Conservation (phyloP, 2,888 invertebrate species). For the Dermolepida albohirtum region DNA sequence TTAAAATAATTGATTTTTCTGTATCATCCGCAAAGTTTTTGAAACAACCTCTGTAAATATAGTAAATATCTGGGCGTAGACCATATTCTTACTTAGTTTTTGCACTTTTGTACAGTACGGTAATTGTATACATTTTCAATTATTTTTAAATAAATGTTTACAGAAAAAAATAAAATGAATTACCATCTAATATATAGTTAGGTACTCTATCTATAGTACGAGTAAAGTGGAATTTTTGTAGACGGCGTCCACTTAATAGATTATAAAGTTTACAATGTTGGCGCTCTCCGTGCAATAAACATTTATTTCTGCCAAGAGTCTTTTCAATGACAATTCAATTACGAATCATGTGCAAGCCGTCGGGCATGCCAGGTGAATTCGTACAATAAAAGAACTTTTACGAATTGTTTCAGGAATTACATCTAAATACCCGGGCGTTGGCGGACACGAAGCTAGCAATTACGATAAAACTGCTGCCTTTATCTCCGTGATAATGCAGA, state of each 20-base stretch:
- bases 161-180: background rate
- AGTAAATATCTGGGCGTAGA: too few relatives aligned
- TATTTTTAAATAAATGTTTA: too few relatives aligned
- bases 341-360: slow-evolving; percentile 15
- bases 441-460: slow-evolving; percentile 41
- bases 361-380: slow-evolving; percentile 28
- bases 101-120: too few relatives aligned
- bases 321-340: slow-evolving; percentile 27
- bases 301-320: slow-evolving; percentile 3
- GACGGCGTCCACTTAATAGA: background rate
- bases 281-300: slow-evolving; percentile 4
- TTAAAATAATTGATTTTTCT: too few relatives aligned
- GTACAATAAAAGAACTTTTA: slow-evolving; percentile 17
- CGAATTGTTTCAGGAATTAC: slow-evolving; percentile 33
- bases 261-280: slow-evolving; percentile 1
- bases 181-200: background rate
- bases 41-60: too few relatives aligned
- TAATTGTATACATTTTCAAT: too few relatives aligned
- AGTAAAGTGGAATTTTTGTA: background rate
- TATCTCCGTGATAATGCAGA: slow-evolving; percentile 48
- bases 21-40: too few relatives aligned
- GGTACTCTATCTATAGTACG: background rate
- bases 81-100: too few relatives aligned
- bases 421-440: slow-evolving; percentile 25
- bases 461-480: slow-evolving; percentile 49